phyloP scores from a whole-genome alignment of 2,797 vertebrate species.

The Hoplostethus mediterraneus region DNA sequence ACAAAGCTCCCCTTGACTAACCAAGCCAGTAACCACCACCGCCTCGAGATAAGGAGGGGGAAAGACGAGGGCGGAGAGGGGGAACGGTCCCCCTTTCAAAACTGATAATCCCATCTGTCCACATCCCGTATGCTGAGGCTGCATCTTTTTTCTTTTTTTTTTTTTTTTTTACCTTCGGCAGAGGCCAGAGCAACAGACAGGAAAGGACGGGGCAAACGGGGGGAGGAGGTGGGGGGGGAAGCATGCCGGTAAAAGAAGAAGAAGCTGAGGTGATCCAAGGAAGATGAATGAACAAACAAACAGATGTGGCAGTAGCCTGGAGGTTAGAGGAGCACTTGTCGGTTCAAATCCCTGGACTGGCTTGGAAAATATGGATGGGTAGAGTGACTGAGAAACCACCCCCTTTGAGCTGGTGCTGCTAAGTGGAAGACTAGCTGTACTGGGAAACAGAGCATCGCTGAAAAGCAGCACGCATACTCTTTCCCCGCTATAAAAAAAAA shows the following conservation, averaged over 20 bases:
- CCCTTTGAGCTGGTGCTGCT: neutral
- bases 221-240: neutral
- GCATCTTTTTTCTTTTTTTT: conserved; percentile 52
- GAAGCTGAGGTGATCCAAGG: conserved; percentile 15
- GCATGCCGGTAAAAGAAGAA: neutral
- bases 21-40: conserved; percentile 27
- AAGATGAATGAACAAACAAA: conserved; percentile 32
- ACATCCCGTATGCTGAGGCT: conserved; percentile 53
- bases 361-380: too few relatives aligned
- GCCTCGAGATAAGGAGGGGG: conserved; percentile 49
- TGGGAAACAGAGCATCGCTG: conserved; percentile 23
- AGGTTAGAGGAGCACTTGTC: conserved; percentile 2
- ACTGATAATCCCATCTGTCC: conserved; percentile 55
- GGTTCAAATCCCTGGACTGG: neutral
- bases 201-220: too few relatives aligned
- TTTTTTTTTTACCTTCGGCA: conserved; percentile 47
- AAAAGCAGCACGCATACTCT: neutral
- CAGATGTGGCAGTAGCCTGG: conserved; percentile 41
- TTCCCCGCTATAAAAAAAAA: conserved; percentile 43
- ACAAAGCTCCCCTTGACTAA: conserved; percentile 51
- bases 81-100: conserved; percentile 45
- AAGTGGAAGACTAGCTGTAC: neutral
- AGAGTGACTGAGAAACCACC: too few relatives aligned
- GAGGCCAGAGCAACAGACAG: conserved; percentile 10
- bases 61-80: conserved; percentile 13